Evolutionary conservation across 92 coral and sea anemone species (phyloP), one percentile per base, ranked within the genome.

Genomic region (Micromussa lordhowensis): DNA sequence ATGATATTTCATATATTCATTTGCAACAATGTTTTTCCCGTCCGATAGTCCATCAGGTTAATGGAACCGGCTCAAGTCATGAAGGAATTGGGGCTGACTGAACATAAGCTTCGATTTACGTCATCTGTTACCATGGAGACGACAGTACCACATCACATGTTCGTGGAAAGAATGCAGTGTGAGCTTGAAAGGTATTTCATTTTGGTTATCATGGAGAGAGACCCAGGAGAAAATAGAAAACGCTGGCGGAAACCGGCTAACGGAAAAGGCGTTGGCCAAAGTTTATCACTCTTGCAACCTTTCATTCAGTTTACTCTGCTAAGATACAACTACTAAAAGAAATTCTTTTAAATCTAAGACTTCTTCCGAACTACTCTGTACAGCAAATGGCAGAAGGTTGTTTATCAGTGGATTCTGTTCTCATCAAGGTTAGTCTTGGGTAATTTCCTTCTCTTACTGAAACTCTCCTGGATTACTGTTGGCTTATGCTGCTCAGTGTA

Each of bases 111-210:
- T 69, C 92, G 99, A 14, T 97, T 97, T 77, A 97, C 99, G 19
- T 97, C 99, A 32, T 92, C 99, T 24, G 98, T 96, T 85, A 91
- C 93, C 93, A 90, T 97, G 91, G 98, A 94, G 72, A 93, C 96
- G 34, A 73, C 95, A 48, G 86, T 92, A 68, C 92, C 95, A 1
- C 87, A 80, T 66, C 96, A 97, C 84, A 91, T 85, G 86, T 85
- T 97, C 49, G 88, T 97, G 81, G 99, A 97, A 81, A 95, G 91
- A 72, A 32, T 96, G 78, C 99, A 97, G 82, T 66, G 94, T 63
- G 92, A 91, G 36, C 93, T 97, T 21, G 94, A 96, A 90, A 96
- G 95, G 99, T 96, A 78, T 12, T 5, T 44, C 51, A 31, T 51
- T 49, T 5, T 71, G 32, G 2, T 69, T 28, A 12, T 55, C 83